Percentiles rank a stretch among this genome's conserved stretches.
These are phyloP conservation scores for Heliornis fulica DNA, from an alignment of 2,113 vertebrate genomes.

Conservation along the genomic window DNA sequence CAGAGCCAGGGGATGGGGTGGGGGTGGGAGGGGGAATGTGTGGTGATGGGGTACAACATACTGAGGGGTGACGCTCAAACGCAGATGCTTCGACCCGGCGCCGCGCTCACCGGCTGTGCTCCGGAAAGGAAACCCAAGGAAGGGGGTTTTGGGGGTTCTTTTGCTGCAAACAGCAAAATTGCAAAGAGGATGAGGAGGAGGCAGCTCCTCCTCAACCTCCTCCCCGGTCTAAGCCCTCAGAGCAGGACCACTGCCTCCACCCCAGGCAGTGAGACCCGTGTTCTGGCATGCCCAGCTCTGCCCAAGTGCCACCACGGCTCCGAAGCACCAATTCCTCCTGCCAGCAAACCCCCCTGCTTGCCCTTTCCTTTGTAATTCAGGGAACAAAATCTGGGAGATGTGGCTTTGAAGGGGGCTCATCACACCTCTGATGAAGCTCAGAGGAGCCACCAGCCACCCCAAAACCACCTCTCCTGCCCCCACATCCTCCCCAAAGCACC, in stretches of 20 bases:
- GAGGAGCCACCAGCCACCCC: background rate
- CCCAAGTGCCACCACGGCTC: background rate
- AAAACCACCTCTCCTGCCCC: background rate
- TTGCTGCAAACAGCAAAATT: background rate
- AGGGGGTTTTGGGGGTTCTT: background rate
- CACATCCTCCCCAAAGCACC: rapidly evolving
- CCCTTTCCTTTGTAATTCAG: rapidly evolving
- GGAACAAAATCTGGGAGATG: background rate
- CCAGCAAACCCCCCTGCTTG: background rate
- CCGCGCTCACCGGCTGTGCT: too few relatives aligned
- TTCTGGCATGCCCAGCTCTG: background rate
- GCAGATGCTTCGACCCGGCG: too few relatives aligned
- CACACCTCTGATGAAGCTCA: background rate
- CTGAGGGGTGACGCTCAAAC: too few relatives aligned
- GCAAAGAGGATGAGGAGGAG: rapidly evolving
- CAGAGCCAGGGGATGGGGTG: too few relatives aligned
- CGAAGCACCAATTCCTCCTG: rapidly evolving
- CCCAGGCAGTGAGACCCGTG: rapidly evolving
- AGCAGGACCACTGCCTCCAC: background rate
- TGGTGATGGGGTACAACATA: too few relatives aligned
- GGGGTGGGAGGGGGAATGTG: too few relatives aligned
- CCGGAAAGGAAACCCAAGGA: background rate
- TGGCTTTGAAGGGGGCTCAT: too few relatives aligned
- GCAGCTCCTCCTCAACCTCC: rapidly evolving
- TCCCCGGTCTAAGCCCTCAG: rapidly evolving